phyloP scores from a whole-genome alignment of 1,140 invertebrate genomes.

The Drosophila rhopaloa region DNA sequence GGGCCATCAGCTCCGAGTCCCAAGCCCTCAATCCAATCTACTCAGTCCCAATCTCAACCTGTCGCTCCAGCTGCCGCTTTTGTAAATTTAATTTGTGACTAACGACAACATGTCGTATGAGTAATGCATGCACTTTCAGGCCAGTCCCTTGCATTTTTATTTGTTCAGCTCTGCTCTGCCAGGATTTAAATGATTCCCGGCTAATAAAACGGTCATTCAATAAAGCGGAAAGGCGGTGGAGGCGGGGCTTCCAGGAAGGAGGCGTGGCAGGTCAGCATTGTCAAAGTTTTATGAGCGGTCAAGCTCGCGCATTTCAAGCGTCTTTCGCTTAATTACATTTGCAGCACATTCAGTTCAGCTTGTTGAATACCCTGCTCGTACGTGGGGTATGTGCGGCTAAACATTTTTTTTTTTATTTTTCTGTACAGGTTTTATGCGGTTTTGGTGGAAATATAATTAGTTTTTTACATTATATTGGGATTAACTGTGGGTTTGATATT shows the following conservation, averaged over 20 bases:
- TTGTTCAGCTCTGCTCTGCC: neutral
- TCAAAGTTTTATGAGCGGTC: conserved; percentile 56
- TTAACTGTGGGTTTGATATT: too few relatives aligned
- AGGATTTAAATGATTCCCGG: conserved; percentile 28
- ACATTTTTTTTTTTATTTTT: neutral
- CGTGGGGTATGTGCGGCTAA: neutral
- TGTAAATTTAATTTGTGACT: conserved; percentile 47
- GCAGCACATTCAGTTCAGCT: conserved; percentile 10
- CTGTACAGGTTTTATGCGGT: too few relatives aligned
- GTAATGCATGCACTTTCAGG: conserved; percentile 43
- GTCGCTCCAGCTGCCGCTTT: conserved; percentile 12
- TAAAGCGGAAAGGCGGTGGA: neutral
- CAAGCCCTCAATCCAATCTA: neutral
- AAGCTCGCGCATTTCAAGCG: conserved; percentile 58
- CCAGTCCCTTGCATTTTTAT: conserved; percentile 5
- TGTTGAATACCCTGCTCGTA: conserved; percentile 1
- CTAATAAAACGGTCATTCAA: conserved; percentile 37
- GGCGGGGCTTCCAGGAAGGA: neutral
- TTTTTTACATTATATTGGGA: too few relatives aligned
- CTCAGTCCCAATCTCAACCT: neutral
- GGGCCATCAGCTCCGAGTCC: conserved; percentile 7
- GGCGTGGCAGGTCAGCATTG: conserved; percentile 25
- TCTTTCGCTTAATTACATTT: conserved; percentile 66
- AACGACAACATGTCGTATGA: conserved; percentile 50
- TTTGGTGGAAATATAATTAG: too few relatives aligned